These are phyloP conservation scores for Aphis gossypii DNA, from an alignment of 1,140 invertebrate genomes.

Conservation along the genomic window DNA sequence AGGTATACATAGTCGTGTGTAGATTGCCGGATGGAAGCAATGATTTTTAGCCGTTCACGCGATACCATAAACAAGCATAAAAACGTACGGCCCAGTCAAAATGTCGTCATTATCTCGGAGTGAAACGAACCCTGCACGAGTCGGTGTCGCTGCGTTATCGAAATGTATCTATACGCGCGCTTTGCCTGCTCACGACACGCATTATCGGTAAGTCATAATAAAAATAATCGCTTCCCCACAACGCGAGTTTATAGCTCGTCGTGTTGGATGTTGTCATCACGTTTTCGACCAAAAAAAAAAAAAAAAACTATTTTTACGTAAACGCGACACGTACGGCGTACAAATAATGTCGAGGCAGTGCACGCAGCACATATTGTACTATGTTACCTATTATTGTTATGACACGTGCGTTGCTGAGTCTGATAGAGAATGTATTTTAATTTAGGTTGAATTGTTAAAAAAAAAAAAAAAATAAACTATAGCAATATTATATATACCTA, in stretches of 20 bases:
- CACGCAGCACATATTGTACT: background rate
- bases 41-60: background rate
- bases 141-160: background rate
- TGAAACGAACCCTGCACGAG: background rate
- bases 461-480: background rate
- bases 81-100: background rate
- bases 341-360: background rate
- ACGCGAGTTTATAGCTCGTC: background rate
- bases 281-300: background rate
- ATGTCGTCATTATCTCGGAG: background rate
- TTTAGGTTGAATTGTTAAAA: background rate
- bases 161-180: background rate
- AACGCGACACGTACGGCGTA: background rate
- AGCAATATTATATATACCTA: background rate
- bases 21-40: background rate
- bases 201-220: constrained; percentile 15
- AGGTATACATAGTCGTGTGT: background rate
- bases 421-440: background rate
- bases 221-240: background rate
- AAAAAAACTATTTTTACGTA: background rate
- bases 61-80: background rate
- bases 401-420: background rate
- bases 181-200: background rate
- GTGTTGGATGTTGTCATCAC: background rate
- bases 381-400: background rate